Conservation (phyloP, 2,797 vertebrate genomes). For the Eleutherodactylus coqui region DNA sequence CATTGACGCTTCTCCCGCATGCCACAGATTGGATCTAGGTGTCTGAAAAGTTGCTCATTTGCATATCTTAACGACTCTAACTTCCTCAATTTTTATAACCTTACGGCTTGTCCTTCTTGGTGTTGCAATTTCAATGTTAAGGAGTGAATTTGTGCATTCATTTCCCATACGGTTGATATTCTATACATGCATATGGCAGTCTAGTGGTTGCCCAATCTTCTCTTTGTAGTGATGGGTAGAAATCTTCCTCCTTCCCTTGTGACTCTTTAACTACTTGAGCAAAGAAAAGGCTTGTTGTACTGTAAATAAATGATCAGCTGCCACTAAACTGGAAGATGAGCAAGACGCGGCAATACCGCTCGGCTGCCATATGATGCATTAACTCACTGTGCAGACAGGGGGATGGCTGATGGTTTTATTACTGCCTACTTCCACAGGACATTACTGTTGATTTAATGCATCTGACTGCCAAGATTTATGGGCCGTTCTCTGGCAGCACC, state of each 20-base stretch:
- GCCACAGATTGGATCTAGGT: too few species aligned
- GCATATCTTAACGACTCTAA: too few species aligned
- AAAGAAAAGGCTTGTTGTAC: slow-evolving; percentile 30
- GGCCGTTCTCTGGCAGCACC: neutral
- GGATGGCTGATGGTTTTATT: slow-evolving; percentile 47
- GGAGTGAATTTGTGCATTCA: neutral
- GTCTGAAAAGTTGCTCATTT: too few species aligned
- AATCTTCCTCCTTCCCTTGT: neutral
- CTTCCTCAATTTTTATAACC: too few species aligned
- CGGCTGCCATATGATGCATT: slow-evolving; percentile 38
- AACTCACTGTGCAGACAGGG: slow-evolving; percentile 31
- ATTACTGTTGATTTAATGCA: slow-evolving; percentile 59
- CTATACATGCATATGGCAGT: neutral
- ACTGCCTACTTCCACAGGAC: slow-evolving; percentile 30
- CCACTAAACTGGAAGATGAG: slow-evolving; percentile 30
- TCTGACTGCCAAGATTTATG: slow-evolving; percentile 49
- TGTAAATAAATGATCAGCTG: slow-evolving; percentile 46
- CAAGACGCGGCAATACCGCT: neutral
- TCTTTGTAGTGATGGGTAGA: neutral
- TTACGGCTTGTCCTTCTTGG: neutral
- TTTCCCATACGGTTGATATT: neutral
- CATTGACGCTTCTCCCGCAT: too few species aligned
- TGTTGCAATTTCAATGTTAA: neutral
- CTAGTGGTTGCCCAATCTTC: neutral
- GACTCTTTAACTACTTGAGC: slow-evolving; percentile 14